Evolutionary conservation across 2,888 invertebrate genomes (phyloP).

Genomic region (Parnassius apollo): DNA sequence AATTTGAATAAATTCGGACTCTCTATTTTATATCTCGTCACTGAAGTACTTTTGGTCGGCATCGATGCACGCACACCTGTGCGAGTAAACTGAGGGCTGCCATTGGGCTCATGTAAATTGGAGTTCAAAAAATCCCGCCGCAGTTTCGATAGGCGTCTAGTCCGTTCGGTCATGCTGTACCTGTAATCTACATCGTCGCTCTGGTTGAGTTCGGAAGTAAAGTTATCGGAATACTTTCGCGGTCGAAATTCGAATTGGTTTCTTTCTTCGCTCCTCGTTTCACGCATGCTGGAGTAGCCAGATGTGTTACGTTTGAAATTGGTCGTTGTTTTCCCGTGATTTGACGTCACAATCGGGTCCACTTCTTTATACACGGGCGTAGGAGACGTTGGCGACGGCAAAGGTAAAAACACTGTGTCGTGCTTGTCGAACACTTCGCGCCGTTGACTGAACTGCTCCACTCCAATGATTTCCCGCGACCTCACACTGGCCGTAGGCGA

Average conservation of each 20-base stretch:
- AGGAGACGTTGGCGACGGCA: conserved; percentile 54
- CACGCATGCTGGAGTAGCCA: conserved; percentile 74
- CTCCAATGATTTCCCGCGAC: conserved; percentile 76
- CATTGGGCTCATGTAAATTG: conserved; percentile 68
- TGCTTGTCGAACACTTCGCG: conserved; percentile 77
- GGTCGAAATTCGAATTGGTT: conserved; percentile 60
- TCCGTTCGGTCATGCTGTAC: conserved; percentile 67
- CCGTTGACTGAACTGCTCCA: conserved; percentile 74
- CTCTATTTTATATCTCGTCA: conserved; percentile 67
- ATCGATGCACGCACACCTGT: conserved; percentile 65
- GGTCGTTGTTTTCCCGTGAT: conserved; percentile 70
- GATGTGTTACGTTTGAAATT: conserved; percentile 72
- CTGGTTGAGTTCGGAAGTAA: conserved; percentile 68
- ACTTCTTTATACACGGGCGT: conserved; percentile 55
- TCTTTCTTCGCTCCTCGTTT: conserved; percentile 62
- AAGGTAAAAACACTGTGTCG: conserved; percentile 74
- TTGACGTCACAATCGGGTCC: conserved; percentile 67
- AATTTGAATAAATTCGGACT: conserved; percentile 75
- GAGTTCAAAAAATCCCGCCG: conserved; percentile 71
- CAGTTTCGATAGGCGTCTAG: conserved; percentile 67
- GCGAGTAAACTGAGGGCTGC: conserved; percentile 56
- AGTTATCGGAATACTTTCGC: conserved; percentile 74
- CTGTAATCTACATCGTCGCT: conserved; percentile 73
- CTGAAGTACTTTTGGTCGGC: conserved; percentile 55
- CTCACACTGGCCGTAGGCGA: conserved; percentile 74